phyloP scores from a whole-genome alignment of 2,888 invertebrate species.

The Parnassius orleans region DNA sequence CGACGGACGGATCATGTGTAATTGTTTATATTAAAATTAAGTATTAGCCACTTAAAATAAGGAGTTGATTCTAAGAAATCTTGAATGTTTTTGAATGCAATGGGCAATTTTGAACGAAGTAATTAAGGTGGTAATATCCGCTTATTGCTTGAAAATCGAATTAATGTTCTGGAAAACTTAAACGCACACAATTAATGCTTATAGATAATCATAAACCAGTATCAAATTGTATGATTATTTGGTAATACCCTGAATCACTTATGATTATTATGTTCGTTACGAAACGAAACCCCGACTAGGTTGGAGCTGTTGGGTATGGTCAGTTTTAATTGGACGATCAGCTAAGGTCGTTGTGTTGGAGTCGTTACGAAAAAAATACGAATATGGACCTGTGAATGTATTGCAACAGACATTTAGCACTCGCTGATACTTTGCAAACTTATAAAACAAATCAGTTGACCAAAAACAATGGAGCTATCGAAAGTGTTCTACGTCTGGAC shows the following conservation, averaged over 20 bases:
- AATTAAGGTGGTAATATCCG: too few species aligned
- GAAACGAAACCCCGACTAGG: constrained; percentile 51
- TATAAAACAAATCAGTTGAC: background rate
- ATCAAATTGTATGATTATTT: constrained; percentile 44
- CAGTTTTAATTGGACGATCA: constrained; percentile 61
- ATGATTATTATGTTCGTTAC: constrained; percentile 50
- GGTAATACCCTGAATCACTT: constrained; percentile 47
- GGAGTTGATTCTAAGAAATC: too few species aligned
- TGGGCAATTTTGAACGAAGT: too few species aligned
- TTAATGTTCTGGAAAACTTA: too few species aligned
- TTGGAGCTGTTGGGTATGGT: constrained; percentile 47
- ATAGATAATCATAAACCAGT: constrained; percentile 21
- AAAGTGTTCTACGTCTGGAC: constrained; percentile 63
- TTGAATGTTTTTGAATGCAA: too few species aligned
- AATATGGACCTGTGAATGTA: constrained; percentile 7
- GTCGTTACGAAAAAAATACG: constrained; percentile 16
- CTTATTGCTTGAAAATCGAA: too few species aligned
- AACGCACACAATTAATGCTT: background rate
- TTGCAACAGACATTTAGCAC: background rate
- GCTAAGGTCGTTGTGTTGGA: constrained; percentile 58
- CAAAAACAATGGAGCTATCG: constrained; percentile 54
- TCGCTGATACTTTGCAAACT: background rate
- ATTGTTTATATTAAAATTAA: too few species aligned
- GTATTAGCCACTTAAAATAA: too few species aligned
- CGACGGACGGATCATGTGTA: too few species aligned